These are phyloP conservation scores for Zapornia atra DNA, from an alignment of 2,113 vertebrate genomes.

Conservation along the genomic window DNA sequence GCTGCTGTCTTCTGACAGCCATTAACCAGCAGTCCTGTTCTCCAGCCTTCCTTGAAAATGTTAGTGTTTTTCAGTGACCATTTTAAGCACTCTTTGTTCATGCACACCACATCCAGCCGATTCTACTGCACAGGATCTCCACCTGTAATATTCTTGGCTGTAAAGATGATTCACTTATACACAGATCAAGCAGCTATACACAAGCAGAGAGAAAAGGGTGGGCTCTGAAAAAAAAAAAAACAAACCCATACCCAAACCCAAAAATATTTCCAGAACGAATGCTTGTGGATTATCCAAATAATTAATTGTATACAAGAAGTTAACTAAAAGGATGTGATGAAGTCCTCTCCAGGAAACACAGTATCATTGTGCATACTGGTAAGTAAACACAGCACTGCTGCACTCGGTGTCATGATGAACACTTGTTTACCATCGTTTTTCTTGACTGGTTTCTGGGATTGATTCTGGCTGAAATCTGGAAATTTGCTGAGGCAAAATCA, in stretches of 20 bases:
- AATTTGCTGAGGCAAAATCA: not conserved
- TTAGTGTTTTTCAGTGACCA: not conserved
- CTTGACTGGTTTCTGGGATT: not conserved
- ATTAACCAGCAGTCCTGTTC: not conserved
- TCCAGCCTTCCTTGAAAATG: not conserved
- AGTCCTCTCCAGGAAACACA: not conserved
- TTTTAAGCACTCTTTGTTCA: not conserved
- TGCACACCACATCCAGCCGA: not conserved
- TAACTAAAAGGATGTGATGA: not conserved
- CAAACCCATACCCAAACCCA: too few relatives aligned
- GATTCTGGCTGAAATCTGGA: not conserved
- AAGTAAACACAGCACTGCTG: not conserved
- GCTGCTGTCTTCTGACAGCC: not conserved
- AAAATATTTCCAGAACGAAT: not conserved
- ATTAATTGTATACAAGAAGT: not conserved
- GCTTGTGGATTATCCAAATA: not conserved
- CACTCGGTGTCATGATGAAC: not conserved
- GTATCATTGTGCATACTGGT: not conserved
- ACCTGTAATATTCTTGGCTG: not conserved
- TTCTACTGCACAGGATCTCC: not conserved
- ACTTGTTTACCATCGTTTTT: not conserved
- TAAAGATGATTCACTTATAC: not conserved
- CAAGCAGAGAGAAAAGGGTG: not conserved
- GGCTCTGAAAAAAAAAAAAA: not conserved
- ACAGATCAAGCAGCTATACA: not conserved